Base-by-base conservation (phyloP, 1,140 invertebrate species). In the Gryon sp. region DNA sequence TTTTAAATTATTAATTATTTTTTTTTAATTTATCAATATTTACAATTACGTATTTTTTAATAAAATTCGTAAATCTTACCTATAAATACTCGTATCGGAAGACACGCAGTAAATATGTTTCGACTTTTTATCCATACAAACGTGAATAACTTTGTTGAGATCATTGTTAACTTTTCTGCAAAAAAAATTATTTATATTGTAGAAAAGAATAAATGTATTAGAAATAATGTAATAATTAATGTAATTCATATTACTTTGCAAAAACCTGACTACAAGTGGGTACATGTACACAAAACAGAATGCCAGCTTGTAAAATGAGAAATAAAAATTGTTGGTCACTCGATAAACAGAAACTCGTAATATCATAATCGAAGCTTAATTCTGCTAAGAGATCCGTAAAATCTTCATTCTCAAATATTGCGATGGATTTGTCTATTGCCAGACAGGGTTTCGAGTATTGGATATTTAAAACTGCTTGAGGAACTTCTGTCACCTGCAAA, bases 341-440 rank as follows among this genome's bases (percentile, higher is more conserved):
- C 3, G 84, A 87, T 6, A 87, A 40, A 41, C 79, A 82, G 11
- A 82, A 84, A 66, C 66, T 48, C 3, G 76, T 73, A 55, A 87
- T 80, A 0, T 45, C 4, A 8, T 63, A 69, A 6, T 83, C 80
- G 46, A 88, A 87, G 38, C 68, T 78, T 4, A 80, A 50, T 34
- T 59, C 85, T 11, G 79, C 26, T 14, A 80, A 7, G 14, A 88
- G 57, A 30, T 84, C 50, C 6, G 72, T 36, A 19, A 78, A 87
- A 3, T 74, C 79, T 45, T 86, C 82, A 65, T 86, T 72, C n/a
- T 66, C 38, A 52, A 88, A 88, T 52, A 88, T 75, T 18, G 84
- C 82, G 12, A 88, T 77, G 1, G 83, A 86, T 43, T 86, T 84
- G 19, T 86, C 78, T 53, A 87, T 78, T 22, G 70, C 76, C 5